These are phyloP conservation scores for Oxytorus armatus DNA, from an alignment of 2,888 invertebrate genomes.

Conservation along the genomic window DNA sequence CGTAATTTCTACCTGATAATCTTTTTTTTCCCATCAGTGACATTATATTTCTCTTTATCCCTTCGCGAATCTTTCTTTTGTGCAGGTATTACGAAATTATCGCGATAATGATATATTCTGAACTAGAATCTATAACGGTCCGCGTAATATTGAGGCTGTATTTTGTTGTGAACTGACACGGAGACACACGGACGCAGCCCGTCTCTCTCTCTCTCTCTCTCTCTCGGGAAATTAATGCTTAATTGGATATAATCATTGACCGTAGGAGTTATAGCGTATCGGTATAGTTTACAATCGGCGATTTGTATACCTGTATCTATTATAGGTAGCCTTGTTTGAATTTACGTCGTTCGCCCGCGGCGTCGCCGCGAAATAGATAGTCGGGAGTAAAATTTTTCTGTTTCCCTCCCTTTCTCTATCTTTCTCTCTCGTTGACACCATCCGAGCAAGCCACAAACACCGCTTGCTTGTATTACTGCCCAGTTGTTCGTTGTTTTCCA, in stretches of 20 bases:
- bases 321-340: constrained; percentile 59
- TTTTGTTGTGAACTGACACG: constrained; percentile 39
- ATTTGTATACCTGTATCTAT: constrained; percentile 56
- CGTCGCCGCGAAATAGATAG: constrained; percentile 59
- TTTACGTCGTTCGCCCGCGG: constrained; percentile 56
- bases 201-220: constrained; percentile 44
- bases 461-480: constrained; percentile 48
- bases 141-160: constrained; percentile 56
- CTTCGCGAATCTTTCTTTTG: constrained; percentile 39
- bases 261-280: constrained; percentile 60
- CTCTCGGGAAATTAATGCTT: constrained; percentile 68
- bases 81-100: constrained; percentile 56
- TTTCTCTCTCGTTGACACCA: constrained; percentile 47
- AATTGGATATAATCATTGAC: constrained; percentile 68
- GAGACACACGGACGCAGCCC: constrained; percentile 1
- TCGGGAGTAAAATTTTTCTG: constrained; percentile 64
- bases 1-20: background rate
- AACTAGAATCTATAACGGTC: constrained; percentile 34
- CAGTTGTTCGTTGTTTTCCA: constrained; percentile 63
- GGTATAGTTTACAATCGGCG: constrained; percentile 40
- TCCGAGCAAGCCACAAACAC: constrained; percentile 30
- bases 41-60: constrained; percentile 33
- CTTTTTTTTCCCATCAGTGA: constrained; percentile 15
- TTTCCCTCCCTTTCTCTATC: constrained; percentile 35
- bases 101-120: constrained; percentile 40